A percentile compares a stretch with the other conserved stretches of the same genome.
Conservation (phyloP, 2,888 invertebrate genomes). For the Cynaeus angustus region DNA sequence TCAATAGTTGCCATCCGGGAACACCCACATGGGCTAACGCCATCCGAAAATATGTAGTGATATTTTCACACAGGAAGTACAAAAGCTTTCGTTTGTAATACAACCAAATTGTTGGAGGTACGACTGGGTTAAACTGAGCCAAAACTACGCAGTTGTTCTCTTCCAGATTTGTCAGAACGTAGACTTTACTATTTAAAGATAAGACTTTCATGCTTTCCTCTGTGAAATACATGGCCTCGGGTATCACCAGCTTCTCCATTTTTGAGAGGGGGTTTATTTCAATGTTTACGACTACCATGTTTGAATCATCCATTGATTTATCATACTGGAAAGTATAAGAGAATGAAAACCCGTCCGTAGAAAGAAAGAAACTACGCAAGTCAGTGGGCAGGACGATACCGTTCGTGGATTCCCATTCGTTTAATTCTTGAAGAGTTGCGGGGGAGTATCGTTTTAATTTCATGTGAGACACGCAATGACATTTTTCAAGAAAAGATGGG, state of each 20-base stretch:
- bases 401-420: slow-evolving; percentile 88
- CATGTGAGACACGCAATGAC: slow-evolving; percentile 58
- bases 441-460: slow-evolving; percentile 53
- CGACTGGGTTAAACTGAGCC: slow-evolving; percentile 62
- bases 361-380: slow-evolving; percentile 85
- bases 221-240: slow-evolving; percentile 57
- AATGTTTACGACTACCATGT: slow-evolving; percentile 58
- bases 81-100: slow-evolving; percentile 74
- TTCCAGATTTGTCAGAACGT: slow-evolving; percentile 60
- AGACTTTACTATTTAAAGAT: slow-evolving; percentile 63
- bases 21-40: slow-evolving; percentile 91
- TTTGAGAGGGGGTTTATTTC: slow-evolving; percentile 62
- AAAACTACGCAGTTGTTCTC: slow-evolving; percentile 61
- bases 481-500: slow-evolving; percentile 58
- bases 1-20: slow-evolving; percentile 86
- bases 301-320: slow-evolving; percentile 46
- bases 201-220: slow-evolving; percentile 50
- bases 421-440: slow-evolving; percentile 67
- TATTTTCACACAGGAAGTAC: slow-evolving; percentile 87
- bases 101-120: slow-evolving; percentile 65
- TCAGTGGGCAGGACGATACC: slow-evolving; percentile 85
- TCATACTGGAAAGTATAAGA: slow-evolving; percentile 78
- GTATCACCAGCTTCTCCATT: slow-evolving; percentile 47
- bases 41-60: slow-evolving; percentile 91
- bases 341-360: slow-evolving; percentile 87